phyloP scores from a whole-genome alignment of 2,113 vertebrate species.

The Cepphus grylle region DNA sequence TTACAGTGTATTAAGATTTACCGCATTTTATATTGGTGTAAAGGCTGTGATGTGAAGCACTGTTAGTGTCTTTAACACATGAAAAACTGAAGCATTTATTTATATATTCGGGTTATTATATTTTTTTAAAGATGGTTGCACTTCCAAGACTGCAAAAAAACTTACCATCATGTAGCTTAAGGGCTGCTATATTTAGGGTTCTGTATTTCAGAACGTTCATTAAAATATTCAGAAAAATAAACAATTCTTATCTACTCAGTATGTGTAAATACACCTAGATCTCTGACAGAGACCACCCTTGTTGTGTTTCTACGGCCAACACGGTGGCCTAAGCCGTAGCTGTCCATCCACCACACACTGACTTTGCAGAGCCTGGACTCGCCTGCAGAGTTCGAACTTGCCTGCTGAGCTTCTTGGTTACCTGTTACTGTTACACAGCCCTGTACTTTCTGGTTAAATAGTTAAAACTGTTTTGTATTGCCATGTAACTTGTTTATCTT shows the following conservation, averaged over 20 bases:
- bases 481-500: not conserved
- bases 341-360: not conserved
- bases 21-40: not conserved
- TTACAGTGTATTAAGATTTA: not conserved
- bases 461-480: not conserved
- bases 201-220: not conserved
- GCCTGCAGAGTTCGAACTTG: not conserved
- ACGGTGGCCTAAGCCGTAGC: rapidly evolving
- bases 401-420: not conserved
- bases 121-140: not conserved
- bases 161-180: rapidly evolving
- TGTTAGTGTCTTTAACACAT: not conserved
- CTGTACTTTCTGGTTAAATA: not conserved
- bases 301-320: not conserved
- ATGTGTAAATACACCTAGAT: not conserved
- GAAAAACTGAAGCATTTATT: not conserved
- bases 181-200: not conserved
- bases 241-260: too few species aligned
- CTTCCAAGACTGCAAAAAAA: not conserved
- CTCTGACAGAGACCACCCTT: not conserved
- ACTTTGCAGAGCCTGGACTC: not conserved
- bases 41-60: not conserved
- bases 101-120: not conserved
- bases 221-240: not conserved
- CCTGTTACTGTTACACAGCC: not conserved